Evolutionary conservation across 2,113 vertebrate species (phyloP).

Genomic region (Otus sunia): DNA sequence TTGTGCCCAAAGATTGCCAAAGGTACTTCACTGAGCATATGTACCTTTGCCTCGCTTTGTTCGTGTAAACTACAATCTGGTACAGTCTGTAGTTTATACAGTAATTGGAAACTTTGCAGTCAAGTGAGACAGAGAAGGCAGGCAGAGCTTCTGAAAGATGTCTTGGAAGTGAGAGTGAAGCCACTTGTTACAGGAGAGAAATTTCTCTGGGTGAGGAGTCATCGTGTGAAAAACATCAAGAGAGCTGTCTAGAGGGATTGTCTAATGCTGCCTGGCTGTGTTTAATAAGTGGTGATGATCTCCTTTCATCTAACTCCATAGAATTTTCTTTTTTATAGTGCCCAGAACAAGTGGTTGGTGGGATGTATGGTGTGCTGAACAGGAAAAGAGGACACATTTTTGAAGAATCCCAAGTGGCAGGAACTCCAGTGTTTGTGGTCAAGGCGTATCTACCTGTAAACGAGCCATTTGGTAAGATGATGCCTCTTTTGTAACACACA

Average conservation of each 20-base stretch:
- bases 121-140: neutral
- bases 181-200: neutral
- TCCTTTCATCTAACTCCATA: neutral
- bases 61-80: neutral
- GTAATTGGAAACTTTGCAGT: neutral
- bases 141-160: neutral
- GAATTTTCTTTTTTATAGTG: neutral
- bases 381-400: conserved; percentile 63
- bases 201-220: neutral
- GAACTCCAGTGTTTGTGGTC: conserved; percentile 64
- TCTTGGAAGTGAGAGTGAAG: neutral
- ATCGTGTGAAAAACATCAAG: neutral
- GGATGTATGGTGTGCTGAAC: conserved; percentile 69
- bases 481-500: neutral
- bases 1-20: neutral
- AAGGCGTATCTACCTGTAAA: conserved; percentile 69
- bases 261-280: neutral
- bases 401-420: conserved; percentile 69
- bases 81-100: too few relatives aligned
- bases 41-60: neutral
- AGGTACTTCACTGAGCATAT: neutral
- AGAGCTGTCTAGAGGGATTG: neutral
- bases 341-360: conserved; percentile 67
- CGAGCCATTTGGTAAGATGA: conserved; percentile 65
- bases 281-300: neutral